Percentiles rank a stretch among this genome's conserved stretches.
These are phyloP conservation scores for Nasonovia ribisnigri DNA, from an alignment of 2,888 invertebrate species.

Conservation along the genomic window DNA sequence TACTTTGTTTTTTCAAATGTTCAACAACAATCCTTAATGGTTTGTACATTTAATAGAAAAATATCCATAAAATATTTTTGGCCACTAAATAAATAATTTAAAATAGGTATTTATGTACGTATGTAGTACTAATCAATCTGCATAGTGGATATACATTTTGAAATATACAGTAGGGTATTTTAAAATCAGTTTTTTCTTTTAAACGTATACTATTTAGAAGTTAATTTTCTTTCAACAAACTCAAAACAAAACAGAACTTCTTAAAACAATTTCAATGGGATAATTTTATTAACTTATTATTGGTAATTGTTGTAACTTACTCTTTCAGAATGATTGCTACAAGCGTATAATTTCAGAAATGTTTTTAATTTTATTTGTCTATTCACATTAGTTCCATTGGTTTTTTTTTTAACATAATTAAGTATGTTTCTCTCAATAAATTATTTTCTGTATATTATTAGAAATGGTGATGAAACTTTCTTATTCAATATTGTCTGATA, in stretches of 20 bases:
- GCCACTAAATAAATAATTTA: neutral
- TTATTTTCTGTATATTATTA: neutral
- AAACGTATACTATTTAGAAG: neutral
- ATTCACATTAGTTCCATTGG: neutral
- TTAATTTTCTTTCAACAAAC: neutral
- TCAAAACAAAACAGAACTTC: slow-evolving; percentile 15
- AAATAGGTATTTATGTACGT: neutral
- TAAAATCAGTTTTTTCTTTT: neutral
- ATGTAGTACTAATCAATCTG: neutral
- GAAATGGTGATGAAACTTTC: neutral
- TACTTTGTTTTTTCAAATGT: no score
- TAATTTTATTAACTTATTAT: neutral
- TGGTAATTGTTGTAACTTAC: slow-evolving; percentile 2
- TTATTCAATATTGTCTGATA: neutral
- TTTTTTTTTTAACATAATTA: neutral
- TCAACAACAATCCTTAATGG: neutral
- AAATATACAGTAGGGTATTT: neutral
- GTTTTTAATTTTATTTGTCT: neutral
- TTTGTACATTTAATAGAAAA: neutral
- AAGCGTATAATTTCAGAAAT: neutral
- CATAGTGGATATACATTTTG: neutral
- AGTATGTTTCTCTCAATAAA: neutral
- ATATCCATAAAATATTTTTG: neutral
- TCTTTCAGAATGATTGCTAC: neutral
- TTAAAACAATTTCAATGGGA: neutral